Base-by-base conservation (phyloP, 1,140 invertebrate species). In the Drepana arcuata region DNA sequence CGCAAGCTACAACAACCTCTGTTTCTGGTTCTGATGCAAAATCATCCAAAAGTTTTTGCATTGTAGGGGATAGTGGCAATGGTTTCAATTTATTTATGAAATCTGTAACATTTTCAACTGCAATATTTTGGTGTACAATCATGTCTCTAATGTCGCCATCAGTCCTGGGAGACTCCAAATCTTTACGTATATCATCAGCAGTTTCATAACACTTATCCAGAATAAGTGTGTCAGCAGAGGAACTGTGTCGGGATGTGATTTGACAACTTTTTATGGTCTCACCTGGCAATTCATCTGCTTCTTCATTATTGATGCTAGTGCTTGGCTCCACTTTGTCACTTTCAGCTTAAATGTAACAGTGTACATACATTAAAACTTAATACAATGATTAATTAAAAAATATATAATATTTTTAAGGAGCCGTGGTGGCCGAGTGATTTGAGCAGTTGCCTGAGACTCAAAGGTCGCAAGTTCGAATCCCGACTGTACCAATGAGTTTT, bases 161-260 rank as follows among this genome's bases (percentile, higher is more conserved):
- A n/a, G 15, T 11, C 57, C 58, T 37, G 31, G 48, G 38, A 9
- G 54, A 43, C 44, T 65, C 59, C 11, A 65, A 42, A 21, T 58
- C 71, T 40, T 39, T 68, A 47, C 44, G 46, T 23, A 69, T 55
- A 25, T 74, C 73, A 35, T 72, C 69, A 33, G 51, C 60, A 33
- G 51, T 63, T 45, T 74, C 52, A 48, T 71, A 68, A 41, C 63
- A 72, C 16, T 41, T 53, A 24, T 70, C 68, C 36, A 74, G 39
- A 21, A 79, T 50, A 33, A 73, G 33, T 44, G 70, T 79, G 11
- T 81, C 77, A 48, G 58, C 62, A 16, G 77, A 78, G 41, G 59
- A 59, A 61, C 70, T 74, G 42, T 48, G 45, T 55, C 47, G 37
- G 15, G 41, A 13, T 46, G 30, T 2, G 29, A 53, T 42, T 41